A percentile compares a stretch with the other conserved stretches of the same genome.
These are phyloP conservation scores for Enteromius radiatus DNA, from an alignment of 2,797 vertebrate genomes.

Conservation along the genomic window DNA sequence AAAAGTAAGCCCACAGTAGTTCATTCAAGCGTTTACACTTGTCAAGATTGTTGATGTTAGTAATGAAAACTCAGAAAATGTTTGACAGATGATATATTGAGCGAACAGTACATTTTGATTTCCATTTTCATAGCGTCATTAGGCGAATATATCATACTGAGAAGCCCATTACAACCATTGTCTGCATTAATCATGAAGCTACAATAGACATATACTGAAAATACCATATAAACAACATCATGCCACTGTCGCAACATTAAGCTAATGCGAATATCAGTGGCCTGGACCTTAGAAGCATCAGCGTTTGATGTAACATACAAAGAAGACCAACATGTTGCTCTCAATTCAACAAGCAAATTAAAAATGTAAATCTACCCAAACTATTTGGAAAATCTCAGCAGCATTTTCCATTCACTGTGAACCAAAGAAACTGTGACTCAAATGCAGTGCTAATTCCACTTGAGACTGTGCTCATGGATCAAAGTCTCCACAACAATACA, in stretches of 20 bases:
- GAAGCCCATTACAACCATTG: constrained; percentile 23
- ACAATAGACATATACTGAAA: constrained; percentile 2
- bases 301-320: not conserved
- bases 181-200: constrained; percentile 18
- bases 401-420: not conserved
- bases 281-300: not conserved
- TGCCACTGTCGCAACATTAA: constrained; percentile 14
- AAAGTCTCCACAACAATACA: constrained; percentile 24
- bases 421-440: constrained; percentile 32
- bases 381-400: not conserved
- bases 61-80: constrained; percentile 12
- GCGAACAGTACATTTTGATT: constrained; percentile 9
- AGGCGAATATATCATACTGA: not conserved
- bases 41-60: constrained; percentile 28
- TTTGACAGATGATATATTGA: constrained; percentile 34
- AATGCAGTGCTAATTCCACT: constrained; percentile 32
- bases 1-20: constrained; percentile 31
- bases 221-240: constrained; percentile 15
- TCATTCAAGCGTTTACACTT: constrained; percentile 38
- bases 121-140: constrained; percentile 14
- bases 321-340: not conserved
- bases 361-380: not conserved
- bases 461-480: constrained; percentile 14
- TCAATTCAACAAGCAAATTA: constrained; percentile 20
- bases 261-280: not conserved